Conservation (phyloP, 2,797 vertebrate genomes). For the Enteromius mattozi region DNA sequence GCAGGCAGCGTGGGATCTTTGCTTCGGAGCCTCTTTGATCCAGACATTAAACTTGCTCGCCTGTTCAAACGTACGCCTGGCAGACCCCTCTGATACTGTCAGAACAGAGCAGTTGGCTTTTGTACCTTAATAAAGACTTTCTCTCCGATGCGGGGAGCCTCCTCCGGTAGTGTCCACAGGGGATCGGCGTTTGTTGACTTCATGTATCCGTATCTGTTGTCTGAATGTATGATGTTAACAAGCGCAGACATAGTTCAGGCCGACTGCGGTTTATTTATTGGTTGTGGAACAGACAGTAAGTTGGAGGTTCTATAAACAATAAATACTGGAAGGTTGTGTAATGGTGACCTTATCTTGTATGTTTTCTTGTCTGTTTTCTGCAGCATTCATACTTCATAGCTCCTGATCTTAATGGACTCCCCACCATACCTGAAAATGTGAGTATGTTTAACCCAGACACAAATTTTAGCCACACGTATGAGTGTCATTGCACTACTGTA, state of each 20-base stretch:
- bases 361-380: conserved; percentile 31
- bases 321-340: conserved; percentile 4
- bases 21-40: conserved; percentile 80
- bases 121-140: conserved; percentile 82
- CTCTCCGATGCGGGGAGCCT: conserved; percentile 75
- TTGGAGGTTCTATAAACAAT: conserved; percentile 7
- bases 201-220: conserved; percentile 46
- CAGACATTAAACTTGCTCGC: conserved; percentile 78
- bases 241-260: conserved; percentile 41
- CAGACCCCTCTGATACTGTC: conserved; percentile 78
- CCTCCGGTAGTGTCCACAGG: conserved; percentile 71
- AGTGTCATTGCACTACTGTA: neutral
- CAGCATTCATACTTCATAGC: conserved; percentile 97
- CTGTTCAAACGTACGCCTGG: conserved; percentile 79
- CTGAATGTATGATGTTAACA: conserved; percentile 49
- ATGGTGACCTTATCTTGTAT: conserved; percentile 26
- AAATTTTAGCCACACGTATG: neutral
- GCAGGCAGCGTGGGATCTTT: conserved; percentile 74
- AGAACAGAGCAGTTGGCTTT: conserved; percentile 68
- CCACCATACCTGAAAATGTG: conserved; percentile 97
- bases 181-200: conserved; percentile 73
- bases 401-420: conserved; percentile 93
- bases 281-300: conserved; percentile 18
- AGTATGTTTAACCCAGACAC: conserved; percentile 75
- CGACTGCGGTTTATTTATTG: conserved; percentile 15